Base-by-base conservation (phyloP, 2,113 vertebrate species). In the Struthio camelus region DNA sequence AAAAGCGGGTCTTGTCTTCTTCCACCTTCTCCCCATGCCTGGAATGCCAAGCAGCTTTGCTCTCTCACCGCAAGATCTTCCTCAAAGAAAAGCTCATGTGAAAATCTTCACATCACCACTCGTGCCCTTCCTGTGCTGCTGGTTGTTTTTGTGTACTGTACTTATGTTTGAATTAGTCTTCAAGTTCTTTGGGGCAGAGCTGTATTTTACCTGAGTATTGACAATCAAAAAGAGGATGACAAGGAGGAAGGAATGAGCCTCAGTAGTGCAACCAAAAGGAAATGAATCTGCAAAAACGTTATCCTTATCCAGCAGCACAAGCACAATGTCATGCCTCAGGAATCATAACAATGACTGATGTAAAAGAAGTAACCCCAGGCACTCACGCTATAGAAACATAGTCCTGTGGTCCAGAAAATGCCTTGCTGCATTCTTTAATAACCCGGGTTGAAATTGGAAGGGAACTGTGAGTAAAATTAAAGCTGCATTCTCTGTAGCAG, bases 371-470 rank as follows among this genome's bases (percentile, higher is more conserved):
- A 77, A 95, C 38, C 58, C 15, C 62, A 80, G 71, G 87, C 70
- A 91, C 44, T 32, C 25, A 18, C 44, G 62, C 9, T 83, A 80
- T 2, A 91, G 81, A 89, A 72, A 38, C 38, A 72, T 1, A 82
- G 48, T 56, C 53, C 71, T 84, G 65, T 54, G 24, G 28, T 34
- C 75, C 53, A 85, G 62, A 94, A 96, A 85, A 94, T 73, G 62
- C 38, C 38, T 86, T 90, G 40, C 82, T 95, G 81, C 48, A 70
- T 83, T 96, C 85, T 80, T 96, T 62, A 82, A 80, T 87, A 93
- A 77, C 50, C n/a, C 30, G 70, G 40, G 34, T 62, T 80, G 58
- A 85, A 19, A 66, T 85, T 66, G 62, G n/a, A 89, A 87, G 59
- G 71, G 25, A 80, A 28, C 83, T 6, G 2, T 25, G 20, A 93